Base-by-base conservation (phyloP, 2,888 invertebrate species). In the Orchestes rusci region DNA sequence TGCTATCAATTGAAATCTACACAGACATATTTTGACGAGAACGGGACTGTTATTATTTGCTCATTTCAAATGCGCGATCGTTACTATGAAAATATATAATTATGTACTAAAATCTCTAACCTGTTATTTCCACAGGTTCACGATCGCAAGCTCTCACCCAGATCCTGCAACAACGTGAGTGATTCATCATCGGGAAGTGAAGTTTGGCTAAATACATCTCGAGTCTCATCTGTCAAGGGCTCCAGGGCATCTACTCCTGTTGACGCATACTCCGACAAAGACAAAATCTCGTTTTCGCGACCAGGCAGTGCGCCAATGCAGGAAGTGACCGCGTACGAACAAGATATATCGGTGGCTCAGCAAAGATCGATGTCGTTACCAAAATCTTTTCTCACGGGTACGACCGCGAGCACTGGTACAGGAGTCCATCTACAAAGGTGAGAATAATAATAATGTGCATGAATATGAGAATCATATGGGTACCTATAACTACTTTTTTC, bases 281-380 rank as follows among this genome's bases (percentile, higher is more conserved):
- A 53, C 10, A 56, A 54, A 34, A 60, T 66, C 27, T 65, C 69
- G 29, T 55, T 70, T 13, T 70, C 71, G 42, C 66, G 74, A 36
- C 75, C 75, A 7, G 74, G 73, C 45, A 74, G 74, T 59, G 75
- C 75, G 4, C 75, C 75, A 1, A 69, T 70, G 15, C 66, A 67
- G 58, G 61, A 65, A 39, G 39, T 45, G n/a, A 12, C 36, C 17
- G 29, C 36, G 17, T 55, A 52, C 5, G n/a, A n/a, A n/a, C 54
- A 60, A 19, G 46, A 64, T 45, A 63, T 64, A 43, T 33, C 38
- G 63, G 23, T 23, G 10, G 20, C 70, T 36, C 67, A 71, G 51
- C 72, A 72, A 58, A 61, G 73, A 50, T 73, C 73, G n/a, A 69
- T 73, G 64, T 73, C 73, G 16, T 59, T 74, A 51, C 74, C 74